Base-by-base conservation (phyloP, 2,797 vertebrate genomes). In the Gymnothorax reevesii region DNA sequence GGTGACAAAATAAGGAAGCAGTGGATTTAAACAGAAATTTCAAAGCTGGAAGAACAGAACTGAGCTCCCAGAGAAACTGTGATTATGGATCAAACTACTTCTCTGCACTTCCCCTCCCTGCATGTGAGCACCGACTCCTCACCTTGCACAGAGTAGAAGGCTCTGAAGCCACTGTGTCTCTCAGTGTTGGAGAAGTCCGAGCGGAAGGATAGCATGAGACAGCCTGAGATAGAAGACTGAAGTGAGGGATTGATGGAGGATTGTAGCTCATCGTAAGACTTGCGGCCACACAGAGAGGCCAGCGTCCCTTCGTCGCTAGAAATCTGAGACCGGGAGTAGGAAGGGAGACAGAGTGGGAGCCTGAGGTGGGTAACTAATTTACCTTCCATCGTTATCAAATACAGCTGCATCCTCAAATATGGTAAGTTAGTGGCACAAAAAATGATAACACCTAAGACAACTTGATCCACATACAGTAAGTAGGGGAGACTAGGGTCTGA, bases 101-200 rank as follows among this genome's bases (percentile, higher is more conserved):
- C 57, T 10, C 57, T 59, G 57, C 57, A 15, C 57, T 59, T 59
- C 15, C 57, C 57, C 5, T 59, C 57, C 33, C 33, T 42, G 57
- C 57, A 15, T 15, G 15, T 15, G 55, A 7, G 42, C 60, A 25
- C 79, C 2, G 49, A 27, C 33, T 84, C 84, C 95, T 94, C 94
- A 99, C 98, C 98, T 85, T 95, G 89, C 17, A 95, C 93, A 0
- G 91, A 88, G 4, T 98, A 99, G 91, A 98, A 97, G 0, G 96
- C 97, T 77, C 95, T 95, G 91, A 99, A 99, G 42, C 98, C 98
- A 0, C 95, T 97, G 91, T 97, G 96, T 80, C 92, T 96, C 85
- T 95, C 91, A 69, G 94, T 94, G 55, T 99, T 99, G 86, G 98
- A 99, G 93, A 95, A 99, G 92, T 99, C 98, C 0, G 97, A 96